These are phyloP conservation scores for Aulostomus chinensis DNA, from an alignment of 2,797 vertebrate species.

Conservation along the genomic window DNA sequence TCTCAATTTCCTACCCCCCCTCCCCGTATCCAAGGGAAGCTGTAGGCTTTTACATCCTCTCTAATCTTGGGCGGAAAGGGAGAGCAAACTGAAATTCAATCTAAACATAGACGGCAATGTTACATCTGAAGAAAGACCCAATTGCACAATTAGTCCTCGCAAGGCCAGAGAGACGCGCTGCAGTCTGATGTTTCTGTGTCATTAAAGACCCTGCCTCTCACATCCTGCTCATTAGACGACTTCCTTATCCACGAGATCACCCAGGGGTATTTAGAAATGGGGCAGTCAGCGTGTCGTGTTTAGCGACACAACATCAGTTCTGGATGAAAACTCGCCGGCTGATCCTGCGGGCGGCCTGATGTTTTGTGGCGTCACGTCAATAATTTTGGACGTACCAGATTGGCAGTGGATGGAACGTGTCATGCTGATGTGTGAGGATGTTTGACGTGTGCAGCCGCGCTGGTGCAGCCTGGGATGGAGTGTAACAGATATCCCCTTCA, in stretches of 20 bases:
- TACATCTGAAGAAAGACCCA: conserved; percentile 38
- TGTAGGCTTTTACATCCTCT: conserved; percentile 37
- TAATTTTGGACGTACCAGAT: conserved; percentile 30
- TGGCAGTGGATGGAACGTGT: conserved; percentile 44
- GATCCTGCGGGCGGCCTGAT: background rate
- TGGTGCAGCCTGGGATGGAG: conserved; percentile 37
- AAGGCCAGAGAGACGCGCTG: conserved; percentile 10
- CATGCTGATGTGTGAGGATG: conserved; percentile 47
- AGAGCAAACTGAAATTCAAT: conserved; percentile 40
- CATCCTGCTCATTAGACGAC: conserved; percentile 55
- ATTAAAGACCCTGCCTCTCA: conserved; percentile 35
- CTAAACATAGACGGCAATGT: conserved; percentile 35
- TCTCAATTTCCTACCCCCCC: conserved; percentile 45
- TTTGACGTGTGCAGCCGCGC: conserved; percentile 65
- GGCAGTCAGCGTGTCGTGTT: conserved; percentile 37
- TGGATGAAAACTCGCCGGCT: conserved; percentile 7
- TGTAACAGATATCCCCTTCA: conserved; percentile 45
- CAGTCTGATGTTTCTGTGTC: conserved; percentile 47
- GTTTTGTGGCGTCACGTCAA: conserved; percentile 19
- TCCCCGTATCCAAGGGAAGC: conserved; percentile 18
- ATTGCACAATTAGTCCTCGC: conserved; percentile 35
- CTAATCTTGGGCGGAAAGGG: conserved; percentile 49
- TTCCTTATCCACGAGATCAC: conserved; percentile 28
- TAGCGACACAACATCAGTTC: conserved; percentile 13
- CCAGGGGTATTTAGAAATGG: conserved; percentile 36